Base-by-base conservation (phyloP, 2,797 vertebrate genomes). In the Okamejei kenojei region DNA sequence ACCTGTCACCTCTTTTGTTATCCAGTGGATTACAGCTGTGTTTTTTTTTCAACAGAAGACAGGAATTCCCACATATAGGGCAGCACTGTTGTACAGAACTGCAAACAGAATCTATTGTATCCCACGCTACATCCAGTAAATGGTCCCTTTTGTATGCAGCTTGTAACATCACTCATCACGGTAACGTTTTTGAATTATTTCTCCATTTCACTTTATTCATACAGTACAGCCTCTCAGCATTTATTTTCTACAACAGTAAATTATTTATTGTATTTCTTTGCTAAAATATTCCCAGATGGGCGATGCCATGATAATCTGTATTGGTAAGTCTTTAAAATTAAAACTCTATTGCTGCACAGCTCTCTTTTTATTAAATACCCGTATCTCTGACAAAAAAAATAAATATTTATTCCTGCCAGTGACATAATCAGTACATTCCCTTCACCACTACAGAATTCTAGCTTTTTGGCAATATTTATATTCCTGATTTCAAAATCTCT, bases 151-250 rank as follows among this genome's bases (percentile, higher is more conserved):
- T 84, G 9, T 61, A 32, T 65, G 7, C 82, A 84, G 58, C 15
- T 88, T 63, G 65, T 88, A 88, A 63, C 61, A n/a, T 88, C 82
- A 88, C 81, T 84, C 81, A 84, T 88, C 82, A 88, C 82, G 17
- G 13, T 65, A 63, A 32, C 17, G 10, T 11, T 61, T 61, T 61
- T 61, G n/a, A 88, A 38, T 8, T 88, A 88, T 65, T 63, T 32
- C 82, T 63, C 32, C 58, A 86, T 29, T 88, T 88, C 17, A 88
- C 80, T 26, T 23, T 80, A 82, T 54, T 82, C 45, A 26, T 58
- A 10, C 45, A 54, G 11, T 45, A 17, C 32, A 79, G 15, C 8
- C 21, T 82, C 6, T 82, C 45, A 58, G 8, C 9, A 10, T 19
- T 58, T 82, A 58, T 82, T 58, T 19, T 26, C 80, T 26, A 58